phyloP scores from a whole-genome alignment of 1,140 invertebrate genomes.

The Drosophila orosa region DNA sequence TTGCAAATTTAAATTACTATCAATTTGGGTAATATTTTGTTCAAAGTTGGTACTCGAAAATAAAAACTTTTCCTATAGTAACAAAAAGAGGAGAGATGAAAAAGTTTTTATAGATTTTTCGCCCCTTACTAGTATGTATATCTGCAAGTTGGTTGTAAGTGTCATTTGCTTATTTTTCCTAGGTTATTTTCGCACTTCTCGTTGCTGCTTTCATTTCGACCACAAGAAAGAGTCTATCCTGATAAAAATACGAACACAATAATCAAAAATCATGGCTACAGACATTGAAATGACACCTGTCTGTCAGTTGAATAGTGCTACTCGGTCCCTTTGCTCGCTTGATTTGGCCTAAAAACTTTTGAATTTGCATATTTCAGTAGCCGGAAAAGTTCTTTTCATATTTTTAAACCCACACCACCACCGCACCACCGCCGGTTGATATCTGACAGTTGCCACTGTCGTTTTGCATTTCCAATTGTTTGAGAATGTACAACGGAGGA shows the following conservation, averaged over 20 bases:
- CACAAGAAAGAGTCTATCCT: slow-evolving; percentile 40
- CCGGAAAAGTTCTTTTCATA: slow-evolving; percentile 50
- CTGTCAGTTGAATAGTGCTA: slow-evolving; percentile 40
- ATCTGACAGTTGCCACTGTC: slow-evolving; percentile 27
- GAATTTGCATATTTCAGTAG: slow-evolving; percentile 59
- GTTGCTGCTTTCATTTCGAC: slow-evolving; percentile 40
- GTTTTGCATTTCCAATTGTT: slow-evolving; percentile 48
- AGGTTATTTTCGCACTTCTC: slow-evolving; percentile 26
- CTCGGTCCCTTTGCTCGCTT: slow-evolving; percentile 27
- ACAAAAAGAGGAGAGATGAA: slow-evolving; percentile 1
- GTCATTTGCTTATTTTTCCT: slow-evolving; percentile 35
- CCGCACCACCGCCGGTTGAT: neutral
- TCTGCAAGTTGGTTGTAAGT: slow-evolving; percentile 7
- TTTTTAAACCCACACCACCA: slow-evolving; percentile 31
- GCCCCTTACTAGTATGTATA: slow-evolving; percentile 9
- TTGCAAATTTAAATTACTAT: slow-evolving; percentile 67
- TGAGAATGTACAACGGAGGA: slow-evolving; percentile 19
- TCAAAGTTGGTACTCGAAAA: slow-evolving; percentile 39
- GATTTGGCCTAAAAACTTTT: slow-evolving; percentile 51
- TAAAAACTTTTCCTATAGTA: slow-evolving; percentile 66
- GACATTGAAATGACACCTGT: slow-evolving; percentile 73
- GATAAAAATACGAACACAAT: slow-evolving; percentile 57
- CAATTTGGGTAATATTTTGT: slow-evolving; percentile 73
- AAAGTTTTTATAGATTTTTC: slow-evolving; percentile 59
- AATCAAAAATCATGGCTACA: slow-evolving; percentile 77